Conservation (phyloP, 92 coral and sea anemone genomes). For the Epizoanthus rinbou region DNA sequence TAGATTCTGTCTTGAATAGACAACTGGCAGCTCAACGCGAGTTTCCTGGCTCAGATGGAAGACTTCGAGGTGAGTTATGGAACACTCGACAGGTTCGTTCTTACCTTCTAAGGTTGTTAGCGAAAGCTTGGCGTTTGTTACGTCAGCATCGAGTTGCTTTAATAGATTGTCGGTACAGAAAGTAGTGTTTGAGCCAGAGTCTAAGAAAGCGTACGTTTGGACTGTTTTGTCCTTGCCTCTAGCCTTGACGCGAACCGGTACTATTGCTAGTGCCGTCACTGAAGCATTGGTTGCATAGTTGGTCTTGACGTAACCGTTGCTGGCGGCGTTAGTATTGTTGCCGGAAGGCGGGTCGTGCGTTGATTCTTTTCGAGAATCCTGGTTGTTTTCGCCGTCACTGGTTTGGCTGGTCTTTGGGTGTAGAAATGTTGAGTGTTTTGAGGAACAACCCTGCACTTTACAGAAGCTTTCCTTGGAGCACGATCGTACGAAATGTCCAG, state of each 20-base stretch:
- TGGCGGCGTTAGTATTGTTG: too few species aligned
- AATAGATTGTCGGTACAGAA: slow-evolving; percentile 21
- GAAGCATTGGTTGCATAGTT: background rate
- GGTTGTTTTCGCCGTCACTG: background rate
- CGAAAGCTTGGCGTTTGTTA: background rate
- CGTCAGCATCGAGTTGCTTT: background rate
- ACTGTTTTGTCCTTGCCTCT: background rate
- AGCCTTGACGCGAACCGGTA: slow-evolving; percentile 37
- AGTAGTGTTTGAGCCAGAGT: slow-evolving; percentile 31
- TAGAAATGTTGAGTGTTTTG: slow-evolving; percentile 64
- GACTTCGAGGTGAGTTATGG: background rate
- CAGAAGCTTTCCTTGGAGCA: slow-evolving; percentile 66
- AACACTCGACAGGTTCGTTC: slow-evolving; percentile 7
- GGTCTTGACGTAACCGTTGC: slow-evolving; percentile 15
- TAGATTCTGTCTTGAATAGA: too few species aligned
- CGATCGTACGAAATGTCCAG: slow-evolving; percentile 49
- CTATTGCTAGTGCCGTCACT: background rate
- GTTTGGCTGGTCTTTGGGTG: slow-evolving; percentile 50
- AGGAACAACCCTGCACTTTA: slow-evolving; percentile 60
- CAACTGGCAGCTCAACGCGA: background rate
- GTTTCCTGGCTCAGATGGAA: background rate
- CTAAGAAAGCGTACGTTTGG: slow-evolving; percentile 24
- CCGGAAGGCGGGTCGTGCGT: too few species aligned
- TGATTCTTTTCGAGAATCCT: too few species aligned
- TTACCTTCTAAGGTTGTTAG: slow-evolving; percentile 17